Evolutionary conservation across 2,113 vertebrate species (phyloP).

Genomic region (Mixornis gularis): DNA sequence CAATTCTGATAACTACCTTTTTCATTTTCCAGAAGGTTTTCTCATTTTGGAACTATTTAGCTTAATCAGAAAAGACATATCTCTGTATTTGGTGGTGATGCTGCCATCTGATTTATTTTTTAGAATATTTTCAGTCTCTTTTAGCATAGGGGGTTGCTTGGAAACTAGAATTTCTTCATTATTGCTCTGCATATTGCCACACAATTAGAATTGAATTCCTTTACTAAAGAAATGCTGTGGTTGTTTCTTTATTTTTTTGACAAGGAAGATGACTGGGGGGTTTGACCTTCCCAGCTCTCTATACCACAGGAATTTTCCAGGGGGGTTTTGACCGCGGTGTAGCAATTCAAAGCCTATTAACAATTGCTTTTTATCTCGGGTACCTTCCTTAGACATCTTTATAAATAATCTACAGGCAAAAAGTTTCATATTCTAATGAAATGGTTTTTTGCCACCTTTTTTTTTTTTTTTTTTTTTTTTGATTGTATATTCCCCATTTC

Average conservation of each 20-base stretch:
- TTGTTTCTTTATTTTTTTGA: background rate
- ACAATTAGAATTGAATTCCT: background rate
- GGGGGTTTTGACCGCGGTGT: background rate
- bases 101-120: background rate
- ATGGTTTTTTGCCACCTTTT: background rate
- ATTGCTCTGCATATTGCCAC: background rate
- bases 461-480: background rate
- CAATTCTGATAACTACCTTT: background rate
- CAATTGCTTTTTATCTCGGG: background rate
- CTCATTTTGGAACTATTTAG: background rate
- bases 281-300: background rate
- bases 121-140: background rate
- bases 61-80: background rate
- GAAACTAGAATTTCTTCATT: conserved; percentile 19
- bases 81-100: background rate
- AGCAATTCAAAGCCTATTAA: background rate
- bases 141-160: conserved; percentile 7
- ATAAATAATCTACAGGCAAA: background rate
- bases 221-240: background rate
- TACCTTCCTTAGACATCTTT: background rate
- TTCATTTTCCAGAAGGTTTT: background rate
- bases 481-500: background rate
- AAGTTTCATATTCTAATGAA: background rate
- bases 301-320: background rate
- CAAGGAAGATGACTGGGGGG: background rate